These are phyloP conservation scores for Loxodonta africana DNA, from an alignment of 2,113 vertebrate genomes.

Conservation along the genomic window DNA sequence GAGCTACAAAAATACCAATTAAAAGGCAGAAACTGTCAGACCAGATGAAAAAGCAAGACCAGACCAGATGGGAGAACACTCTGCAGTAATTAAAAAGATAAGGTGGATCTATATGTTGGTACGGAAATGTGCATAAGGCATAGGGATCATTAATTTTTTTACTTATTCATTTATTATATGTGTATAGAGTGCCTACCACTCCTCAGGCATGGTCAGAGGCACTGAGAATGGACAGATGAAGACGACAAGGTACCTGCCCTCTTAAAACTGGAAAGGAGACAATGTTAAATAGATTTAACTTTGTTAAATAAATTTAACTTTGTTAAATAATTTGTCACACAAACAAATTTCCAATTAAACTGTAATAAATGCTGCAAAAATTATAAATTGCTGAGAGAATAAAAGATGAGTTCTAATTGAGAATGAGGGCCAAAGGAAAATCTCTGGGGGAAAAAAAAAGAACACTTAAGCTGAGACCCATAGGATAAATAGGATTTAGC, in stretches of 20 bases:
- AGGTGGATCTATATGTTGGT: background rate
- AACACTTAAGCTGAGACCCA: background rate
- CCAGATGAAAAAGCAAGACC: background rate
- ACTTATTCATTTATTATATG: background rate
- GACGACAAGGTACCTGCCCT: background rate
- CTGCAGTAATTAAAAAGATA: background rate
- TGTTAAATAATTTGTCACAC: background rate
- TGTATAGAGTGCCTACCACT: too few relatives aligned
- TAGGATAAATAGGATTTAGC: background rate
- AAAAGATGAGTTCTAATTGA: background rate
- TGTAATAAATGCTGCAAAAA: background rate
- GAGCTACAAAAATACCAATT: background rate
- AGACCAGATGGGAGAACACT: background rate
- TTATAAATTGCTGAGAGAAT: background rate
- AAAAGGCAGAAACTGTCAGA: background rate
- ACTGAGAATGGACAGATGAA: background rate
- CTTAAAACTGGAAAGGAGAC: background rate
- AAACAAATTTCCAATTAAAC: background rate
- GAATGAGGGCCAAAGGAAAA: background rate
- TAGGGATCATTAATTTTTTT: background rate
- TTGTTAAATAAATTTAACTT: background rate
- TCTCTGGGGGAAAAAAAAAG: background rate
- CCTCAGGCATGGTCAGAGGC: background rate
- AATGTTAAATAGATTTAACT: background rate
- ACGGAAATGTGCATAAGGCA: background rate